Evolutionary conservation across 1,140 invertebrate species (phyloP).

Genomic region (Orussus abietinus): DNA sequence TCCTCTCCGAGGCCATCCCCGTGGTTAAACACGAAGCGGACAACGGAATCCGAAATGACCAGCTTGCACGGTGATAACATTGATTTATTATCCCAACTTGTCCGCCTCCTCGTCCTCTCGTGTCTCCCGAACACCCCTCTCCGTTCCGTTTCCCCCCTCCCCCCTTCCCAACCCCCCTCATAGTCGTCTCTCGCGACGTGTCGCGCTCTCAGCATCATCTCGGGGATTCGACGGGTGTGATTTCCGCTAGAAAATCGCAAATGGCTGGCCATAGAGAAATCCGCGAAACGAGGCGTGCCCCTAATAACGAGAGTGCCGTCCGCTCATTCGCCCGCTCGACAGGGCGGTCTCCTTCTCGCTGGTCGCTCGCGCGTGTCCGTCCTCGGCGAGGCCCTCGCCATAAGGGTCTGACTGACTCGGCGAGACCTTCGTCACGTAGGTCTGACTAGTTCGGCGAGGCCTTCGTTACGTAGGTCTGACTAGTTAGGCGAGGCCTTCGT

Average conservation of each 20-base stretch:
- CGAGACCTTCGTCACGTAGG: no score
- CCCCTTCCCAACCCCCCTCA: constrained; percentile 10
- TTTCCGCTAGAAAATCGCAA: constrained; percentile 22
- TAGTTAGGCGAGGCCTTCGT: no score
- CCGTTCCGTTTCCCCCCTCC: constrained; percentile 13
- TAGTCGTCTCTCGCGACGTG: not conserved
- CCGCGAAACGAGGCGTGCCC: constrained; percentile 44
- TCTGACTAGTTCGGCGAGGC: no score
- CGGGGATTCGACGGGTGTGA: constrained; percentile 39
- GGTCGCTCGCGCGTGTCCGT: no score
- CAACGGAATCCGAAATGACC: constrained; percentile 10
- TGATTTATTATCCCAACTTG: constrained; percentile 5
- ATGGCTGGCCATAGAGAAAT: constrained; percentile 31
- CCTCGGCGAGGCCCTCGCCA: no score
- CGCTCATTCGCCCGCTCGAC: constrained; percentile 47
- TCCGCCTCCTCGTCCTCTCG: constrained; percentile 8
- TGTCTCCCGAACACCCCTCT: constrained; percentile 13
- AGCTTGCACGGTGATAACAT: constrained; percentile 11
- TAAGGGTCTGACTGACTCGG: no score
- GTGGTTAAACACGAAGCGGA: no score
- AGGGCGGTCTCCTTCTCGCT: constrained; percentile 23
- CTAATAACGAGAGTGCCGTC: constrained; percentile 26
- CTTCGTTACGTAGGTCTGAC: no score
- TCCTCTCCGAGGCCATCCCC: constrained; percentile 6
- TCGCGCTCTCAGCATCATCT: constrained; percentile 38